These are phyloP conservation scores for Halcyon senegalensis DNA, from an alignment of 2,113 vertebrate species.

Conservation along the genomic window DNA sequence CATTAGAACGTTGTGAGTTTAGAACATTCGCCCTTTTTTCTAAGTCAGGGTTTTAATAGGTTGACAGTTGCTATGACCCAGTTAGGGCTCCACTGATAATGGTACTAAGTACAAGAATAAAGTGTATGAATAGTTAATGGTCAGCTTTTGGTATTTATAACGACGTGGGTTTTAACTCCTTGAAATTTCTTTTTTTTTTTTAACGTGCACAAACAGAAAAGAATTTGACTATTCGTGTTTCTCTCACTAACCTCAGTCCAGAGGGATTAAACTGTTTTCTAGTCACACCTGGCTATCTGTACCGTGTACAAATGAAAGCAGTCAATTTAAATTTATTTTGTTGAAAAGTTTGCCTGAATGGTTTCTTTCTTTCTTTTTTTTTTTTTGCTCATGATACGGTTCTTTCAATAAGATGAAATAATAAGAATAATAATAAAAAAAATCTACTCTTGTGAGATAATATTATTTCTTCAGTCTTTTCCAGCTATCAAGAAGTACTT, in stretches of 20 bases:
- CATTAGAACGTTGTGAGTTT: not conserved
- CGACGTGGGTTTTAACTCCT: not conserved
- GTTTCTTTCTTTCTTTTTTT: not conserved
- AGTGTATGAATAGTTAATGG: not conserved
- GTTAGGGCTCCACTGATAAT: not conserved
- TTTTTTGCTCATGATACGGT: not conserved
- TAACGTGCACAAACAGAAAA: not conserved
- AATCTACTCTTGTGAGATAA: not conserved
- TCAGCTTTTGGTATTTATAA: slow-evolving; percentile 51
- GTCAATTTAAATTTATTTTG: slow-evolving; percentile 3
- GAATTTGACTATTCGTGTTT: not conserved
- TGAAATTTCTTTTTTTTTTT: not conserved
- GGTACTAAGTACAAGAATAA: slow-evolving; percentile 49
- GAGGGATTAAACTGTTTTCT: slow-evolving; percentile 30
- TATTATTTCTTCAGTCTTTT: not conserved
- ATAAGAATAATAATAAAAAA: not conserved
- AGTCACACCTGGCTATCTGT: slow-evolving; percentile 32
- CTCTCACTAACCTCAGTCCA: not conserved
- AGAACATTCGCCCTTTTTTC: not conserved
- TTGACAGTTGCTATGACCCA: not conserved
- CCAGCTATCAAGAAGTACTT: not conserved
- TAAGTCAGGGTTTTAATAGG: not conserved
- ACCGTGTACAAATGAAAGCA: slow-evolving; percentile 57
- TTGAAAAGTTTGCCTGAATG: slow-evolving; percentile 31
- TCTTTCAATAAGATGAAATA: slow-evolving; percentile 17